These are phyloP conservation scores for Nixonia krombeini DNA, from an alignment of 1,140 invertebrate genomes.

Conservation along the genomic window DNA sequence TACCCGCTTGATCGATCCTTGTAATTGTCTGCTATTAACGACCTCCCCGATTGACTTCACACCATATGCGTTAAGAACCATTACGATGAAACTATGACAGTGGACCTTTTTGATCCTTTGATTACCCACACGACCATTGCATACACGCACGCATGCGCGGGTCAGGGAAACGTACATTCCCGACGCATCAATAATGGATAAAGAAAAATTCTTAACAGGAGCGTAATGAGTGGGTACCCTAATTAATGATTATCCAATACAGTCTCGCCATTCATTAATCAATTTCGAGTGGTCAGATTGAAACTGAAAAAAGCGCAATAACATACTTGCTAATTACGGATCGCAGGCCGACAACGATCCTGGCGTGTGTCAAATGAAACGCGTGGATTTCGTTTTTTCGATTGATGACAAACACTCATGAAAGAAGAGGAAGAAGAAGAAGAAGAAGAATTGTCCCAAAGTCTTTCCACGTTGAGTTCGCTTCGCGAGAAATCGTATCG, in stretches of 20 bases:
- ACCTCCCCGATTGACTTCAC: conserved; percentile 26
- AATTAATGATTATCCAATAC: conserved; percentile 3
- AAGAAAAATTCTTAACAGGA: not conserved
- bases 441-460: too few species aligned
- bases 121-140: not conserved
- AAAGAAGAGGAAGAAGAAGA: too few species aligned
- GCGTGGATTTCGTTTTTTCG: too few species aligned
- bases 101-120: not conserved
- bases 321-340: too few species aligned
- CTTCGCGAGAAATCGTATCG: conserved; percentile 1
- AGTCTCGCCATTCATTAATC: conserved; percentile 2
- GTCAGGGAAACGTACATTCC: too few species aligned
- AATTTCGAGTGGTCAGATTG: not conserved
- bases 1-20: conserved; percentile 18
- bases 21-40: conserved; percentile 42
- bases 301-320: too few species aligned
- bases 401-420: too few species aligned
- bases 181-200: conserved; percentile 1
- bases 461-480: too few species aligned
- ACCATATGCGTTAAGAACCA: conserved; percentile 3
- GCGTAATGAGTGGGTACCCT: conserved; percentile 1
- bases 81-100: not conserved
- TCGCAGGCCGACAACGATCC: too few species aligned
- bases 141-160: not conserved
- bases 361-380: too few species aligned